phyloP scores from a whole-genome alignment of 2,888 invertebrate genomes.

The Neoaliturus tenellus region DNA sequence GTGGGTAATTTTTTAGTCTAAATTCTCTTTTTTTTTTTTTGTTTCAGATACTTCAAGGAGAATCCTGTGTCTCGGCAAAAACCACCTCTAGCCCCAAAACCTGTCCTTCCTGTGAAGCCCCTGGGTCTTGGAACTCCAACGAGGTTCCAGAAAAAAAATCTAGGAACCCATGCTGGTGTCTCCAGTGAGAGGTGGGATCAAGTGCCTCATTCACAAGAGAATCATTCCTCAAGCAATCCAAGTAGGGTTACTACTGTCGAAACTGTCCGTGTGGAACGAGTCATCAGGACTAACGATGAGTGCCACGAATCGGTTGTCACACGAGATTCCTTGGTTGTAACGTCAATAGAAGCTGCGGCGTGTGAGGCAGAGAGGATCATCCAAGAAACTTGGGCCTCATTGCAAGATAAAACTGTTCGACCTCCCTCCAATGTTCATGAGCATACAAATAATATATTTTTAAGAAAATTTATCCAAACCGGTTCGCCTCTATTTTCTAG shows the following conservation, averaged over 20 bases:
- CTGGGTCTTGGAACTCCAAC: neutral
- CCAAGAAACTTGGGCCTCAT: slow-evolving; percentile 48
- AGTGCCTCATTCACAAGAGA: neutral
- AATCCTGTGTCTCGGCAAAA: slow-evolving; percentile 49
- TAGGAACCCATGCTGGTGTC: neutral
- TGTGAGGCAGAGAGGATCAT: slow-evolving; percentile 51
- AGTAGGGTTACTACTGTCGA: neutral
- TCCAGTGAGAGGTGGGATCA: neutral
- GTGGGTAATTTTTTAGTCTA: neutral
- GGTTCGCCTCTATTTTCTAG: slow-evolving; percentile 39
- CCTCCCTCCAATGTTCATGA: neutral
- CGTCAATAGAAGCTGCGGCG: neutral
- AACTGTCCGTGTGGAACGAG: neutral
- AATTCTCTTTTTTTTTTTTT: too few species aligned
- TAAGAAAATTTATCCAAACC: slow-evolving; percentile 24
- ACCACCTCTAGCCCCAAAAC: slow-evolving; percentile 62
- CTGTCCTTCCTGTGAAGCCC: slow-evolving; percentile 35
- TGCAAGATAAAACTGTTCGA: slow-evolving; percentile 6
- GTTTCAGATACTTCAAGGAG: slow-evolving; percentile 38
- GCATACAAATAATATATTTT: slow-evolving; percentile 1
- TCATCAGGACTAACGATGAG: neutral
- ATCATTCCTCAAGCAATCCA: neutral
- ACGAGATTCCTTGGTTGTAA: neutral
- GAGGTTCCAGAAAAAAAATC: neutral
- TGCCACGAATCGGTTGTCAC: neutral